These are phyloP conservation scores for Urocyon cinereoargenteus DNA, from an alignment of 2,797 vertebrate species.

Conservation along the genomic window DNA sequence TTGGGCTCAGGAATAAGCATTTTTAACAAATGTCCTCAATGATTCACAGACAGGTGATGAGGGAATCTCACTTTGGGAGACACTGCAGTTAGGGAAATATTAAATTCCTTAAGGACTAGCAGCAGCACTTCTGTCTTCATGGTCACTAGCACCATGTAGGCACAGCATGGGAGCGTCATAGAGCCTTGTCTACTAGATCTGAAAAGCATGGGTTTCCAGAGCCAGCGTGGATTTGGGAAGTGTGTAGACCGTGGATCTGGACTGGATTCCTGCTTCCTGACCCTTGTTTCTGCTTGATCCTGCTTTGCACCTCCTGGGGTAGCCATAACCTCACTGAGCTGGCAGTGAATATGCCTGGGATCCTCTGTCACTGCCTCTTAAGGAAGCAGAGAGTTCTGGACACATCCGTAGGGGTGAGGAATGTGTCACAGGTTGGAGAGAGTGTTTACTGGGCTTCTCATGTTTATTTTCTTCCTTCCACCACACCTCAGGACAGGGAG, in stretches of 20 bases:
- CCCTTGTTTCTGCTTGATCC: neutral
- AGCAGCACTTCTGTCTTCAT: neutral
- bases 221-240: neutral
- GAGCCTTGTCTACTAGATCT: neutral
- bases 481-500: constrained; percentile 20
- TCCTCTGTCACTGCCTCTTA: neutral
- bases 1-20: neutral
- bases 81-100: neutral
- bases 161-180: neutral
- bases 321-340: neutral
- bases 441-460: constrained; percentile 18
- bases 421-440: neutral
- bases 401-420: neutral
- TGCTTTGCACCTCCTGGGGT: neutral
- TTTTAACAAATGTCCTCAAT: neutral
- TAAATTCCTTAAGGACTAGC: neutral
- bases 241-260: neutral
- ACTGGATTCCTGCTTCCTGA: neutral
- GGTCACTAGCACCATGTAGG: neutral
- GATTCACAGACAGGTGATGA: neutral
- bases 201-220: neutral
- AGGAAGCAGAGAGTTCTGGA: neutral
- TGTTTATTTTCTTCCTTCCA: constrained; percentile 42
- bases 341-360: neutral
- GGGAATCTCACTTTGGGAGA: neutral